Base-by-base conservation (phyloP, 2,797 vertebrate genomes). In the Lutjanus campechanus region DNA sequence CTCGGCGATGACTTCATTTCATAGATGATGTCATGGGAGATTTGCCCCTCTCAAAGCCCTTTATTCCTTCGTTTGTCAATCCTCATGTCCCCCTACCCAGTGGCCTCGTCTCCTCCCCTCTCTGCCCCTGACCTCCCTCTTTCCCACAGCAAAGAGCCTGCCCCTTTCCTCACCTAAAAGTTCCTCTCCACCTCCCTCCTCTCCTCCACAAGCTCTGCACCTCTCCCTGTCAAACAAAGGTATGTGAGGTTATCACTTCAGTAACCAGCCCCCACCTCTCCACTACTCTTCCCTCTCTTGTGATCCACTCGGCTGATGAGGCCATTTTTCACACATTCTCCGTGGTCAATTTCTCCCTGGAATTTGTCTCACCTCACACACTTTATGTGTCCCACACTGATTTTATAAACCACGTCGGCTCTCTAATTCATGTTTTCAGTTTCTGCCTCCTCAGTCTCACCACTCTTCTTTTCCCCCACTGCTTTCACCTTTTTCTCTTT, bases 1-100 rank as follows among this genome's bases (percentile, higher is more conserved):
- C 74, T 63, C 63, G 15, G 11, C 0, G 8, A 56, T 82, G 79
- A 85, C 85, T 75, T 89, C 72, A 79, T 79, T 73, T 61, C 75
- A 53, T 61, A 73, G 56, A 84, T 87, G 82, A 89, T 83, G 87
- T 88, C 80, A 89, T 89, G 79, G 70, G 77, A 88, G 64, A 69
- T 69, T 79, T 1, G 6, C 22, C 72, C 51, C 68, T 78, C 62
- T 83, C 19, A 75, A 69, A 79, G 67, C 20, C 56, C 61, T 50
- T 74, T 4, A 54, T 62, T 51, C 50, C 51, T 76, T 61, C 25
- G 41, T 20, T 72, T 69, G 61, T 69, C 40, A 73, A 15, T 43
- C 22, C 79, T 80, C 67, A 69, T 59, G 68, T 22, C 53, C 43
- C 36, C 49, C 60, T 47, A 58, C 40, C 46, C 44, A 16, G 49